A percentile compares a stretch with the other conserved stretches of the same genome.
phyloP scores from a whole-genome alignment of 2,888 invertebrate genomes.

The Luffia ferchaultella region DNA sequence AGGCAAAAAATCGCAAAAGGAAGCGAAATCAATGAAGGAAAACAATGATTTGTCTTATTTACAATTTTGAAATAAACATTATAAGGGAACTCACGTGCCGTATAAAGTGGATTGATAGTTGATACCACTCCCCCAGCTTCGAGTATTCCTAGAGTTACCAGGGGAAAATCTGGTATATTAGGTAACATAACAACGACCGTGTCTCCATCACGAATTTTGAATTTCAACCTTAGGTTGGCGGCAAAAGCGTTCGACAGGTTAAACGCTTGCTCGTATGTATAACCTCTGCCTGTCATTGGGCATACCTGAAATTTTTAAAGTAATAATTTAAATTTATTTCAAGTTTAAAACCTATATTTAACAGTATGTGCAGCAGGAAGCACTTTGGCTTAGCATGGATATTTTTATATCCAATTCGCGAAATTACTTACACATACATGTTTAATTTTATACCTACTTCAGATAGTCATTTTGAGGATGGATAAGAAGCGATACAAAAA shows the following conservation, averaged over 20 bases:
- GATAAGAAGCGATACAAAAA: too few relatives aligned
- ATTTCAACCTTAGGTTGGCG: slow-evolving; percentile 70
- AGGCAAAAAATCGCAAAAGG: too few relatives aligned
- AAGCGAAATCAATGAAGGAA: too few relatives aligned
- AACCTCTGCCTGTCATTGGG: slow-evolving; percentile 73
- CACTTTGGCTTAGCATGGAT: too few relatives aligned
- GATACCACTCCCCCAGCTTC: slow-evolving; percentile 76
- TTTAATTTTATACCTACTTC: too few relatives aligned
- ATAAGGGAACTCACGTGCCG: slow-evolving; percentile 52
- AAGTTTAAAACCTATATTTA: too few relatives aligned
- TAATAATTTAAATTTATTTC: not conserved
- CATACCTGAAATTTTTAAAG: slow-evolving; percentile 69
- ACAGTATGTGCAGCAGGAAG: too few relatives aligned
- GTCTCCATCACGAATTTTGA: slow-evolving; percentile 72
- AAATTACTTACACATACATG: too few relatives aligned
- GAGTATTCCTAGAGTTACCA: slow-evolving; percentile 70
- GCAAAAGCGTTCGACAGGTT: slow-evolving; percentile 72
- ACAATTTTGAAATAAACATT: too few relatives aligned
- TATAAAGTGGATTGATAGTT: slow-evolving; percentile 79
- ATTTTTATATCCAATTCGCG: too few relatives aligned
- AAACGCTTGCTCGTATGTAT: slow-evolving; percentile 74
- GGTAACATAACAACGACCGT: slow-evolving; percentile 76
- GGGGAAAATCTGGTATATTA: slow-evolving; percentile 78
- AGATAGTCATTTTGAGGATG: too few relatives aligned
- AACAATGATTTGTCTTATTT: too few relatives aligned